Base-by-base conservation (phyloP, 2,888 invertebrate species). In the Caenorhabditis doughertyi region DNA sequence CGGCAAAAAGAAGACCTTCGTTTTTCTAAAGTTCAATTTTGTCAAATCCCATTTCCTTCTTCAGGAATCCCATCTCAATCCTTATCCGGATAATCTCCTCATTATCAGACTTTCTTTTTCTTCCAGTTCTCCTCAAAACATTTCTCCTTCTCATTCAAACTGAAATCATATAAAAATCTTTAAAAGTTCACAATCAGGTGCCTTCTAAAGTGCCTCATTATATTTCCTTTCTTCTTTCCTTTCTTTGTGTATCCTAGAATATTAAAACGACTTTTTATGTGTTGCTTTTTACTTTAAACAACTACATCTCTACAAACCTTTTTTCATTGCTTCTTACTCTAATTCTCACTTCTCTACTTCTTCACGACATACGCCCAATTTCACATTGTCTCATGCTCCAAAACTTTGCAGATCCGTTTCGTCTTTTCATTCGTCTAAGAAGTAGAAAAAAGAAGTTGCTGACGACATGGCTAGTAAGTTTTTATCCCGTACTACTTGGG, bases 391-490 rank as follows among this genome's bases (percentile, higher is more conserved):
- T 68, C 53, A 68, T 67, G 58, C 60, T 51, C 35, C 51, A 29
- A 49, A 76, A 67, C 53, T 68, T 77, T 60, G 68, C 68, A 53
- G 60, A 58, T 65, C 65, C 65, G 53, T 55, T 67, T 58, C 58
- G 42, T 49, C 65, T 39, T 55, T 67, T 58, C 58, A 51, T 49
- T 67, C 51, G 47, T 21, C 68, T 55, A 42, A 53, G 53, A 39
- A 27, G 53, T n/a, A n/a, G n/a, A n/a, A 39, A 32, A n/a, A 18
- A 53, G 29, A 18, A 55, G 64, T 29, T 35, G 65, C 51, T 51
- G 47, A 47, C 35, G 65, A 51, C 58, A 77, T 77, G 77, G 60
- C 77, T 44, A 77, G 77, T 77, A 65, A 80, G 72, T 80, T 80
- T 18, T 53, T 27, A 29, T 76, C 32, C 9, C 32, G 32, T 32